Percentiles rank a stretch among this genome's conserved stretches.
Conservation (phyloP, 2,113 vertebrate species). For the Halcyon senegalensis region DNA sequence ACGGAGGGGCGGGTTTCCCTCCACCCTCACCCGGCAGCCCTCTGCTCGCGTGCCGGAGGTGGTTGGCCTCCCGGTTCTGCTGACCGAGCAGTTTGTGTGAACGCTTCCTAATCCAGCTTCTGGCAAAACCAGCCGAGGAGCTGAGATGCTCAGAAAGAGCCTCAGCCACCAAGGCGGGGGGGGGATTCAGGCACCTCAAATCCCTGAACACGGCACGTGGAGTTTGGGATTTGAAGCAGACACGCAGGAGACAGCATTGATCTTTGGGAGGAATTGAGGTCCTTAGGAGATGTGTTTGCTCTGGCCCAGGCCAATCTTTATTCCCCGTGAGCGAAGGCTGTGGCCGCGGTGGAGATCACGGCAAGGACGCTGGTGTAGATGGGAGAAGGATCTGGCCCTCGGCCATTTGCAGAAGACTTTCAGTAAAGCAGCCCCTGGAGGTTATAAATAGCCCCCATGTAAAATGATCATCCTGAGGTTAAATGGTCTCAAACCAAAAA, state of each 20-base stretch:
- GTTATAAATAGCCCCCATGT: slow-evolving; percentile 60
- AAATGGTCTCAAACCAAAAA: slow-evolving; percentile 56
- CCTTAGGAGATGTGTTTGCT: background rate
- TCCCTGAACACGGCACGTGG: accelerated
- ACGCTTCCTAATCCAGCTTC: background rate
- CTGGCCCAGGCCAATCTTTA: background rate
- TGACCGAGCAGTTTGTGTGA: background rate
- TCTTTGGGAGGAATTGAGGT: background rate
- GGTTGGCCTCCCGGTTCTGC: background rate
- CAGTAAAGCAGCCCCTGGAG: slow-evolving; percentile 27
- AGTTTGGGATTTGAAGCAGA: background rate
- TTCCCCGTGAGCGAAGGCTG: background rate
- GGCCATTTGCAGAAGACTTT: slow-evolving; percentile 3
- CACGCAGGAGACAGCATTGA: background rate
- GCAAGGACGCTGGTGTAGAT: background rate
- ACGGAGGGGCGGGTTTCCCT: background rate
- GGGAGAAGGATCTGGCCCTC: background rate
- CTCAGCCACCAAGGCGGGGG: background rate
- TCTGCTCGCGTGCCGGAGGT: background rate
- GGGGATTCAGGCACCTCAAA: background rate
- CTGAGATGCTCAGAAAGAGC: background rate
- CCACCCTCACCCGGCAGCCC: background rate
- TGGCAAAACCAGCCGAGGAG: background rate
- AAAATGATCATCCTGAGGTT: slow-evolving; percentile 55
- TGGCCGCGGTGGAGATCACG: background rate